These are phyloP conservation scores for Zaprionus lineosus DNA, from an alignment of 2,888 invertebrate genomes.

Conservation along the genomic window DNA sequence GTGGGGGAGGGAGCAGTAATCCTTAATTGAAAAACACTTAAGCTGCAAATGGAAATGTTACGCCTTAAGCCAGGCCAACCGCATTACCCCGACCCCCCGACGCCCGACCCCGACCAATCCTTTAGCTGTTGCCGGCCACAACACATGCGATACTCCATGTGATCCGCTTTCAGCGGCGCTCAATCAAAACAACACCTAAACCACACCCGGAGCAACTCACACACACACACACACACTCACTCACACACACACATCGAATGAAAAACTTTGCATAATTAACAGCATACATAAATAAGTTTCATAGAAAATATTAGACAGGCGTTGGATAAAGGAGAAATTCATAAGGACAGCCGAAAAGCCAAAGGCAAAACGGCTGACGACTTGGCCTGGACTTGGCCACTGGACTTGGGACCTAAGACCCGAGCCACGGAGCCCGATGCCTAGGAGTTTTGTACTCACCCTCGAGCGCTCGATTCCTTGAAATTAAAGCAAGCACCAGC, in stretches of 20 bases:
- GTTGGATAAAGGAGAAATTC: conserved; percentile 12
- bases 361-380: conserved; percentile 46
- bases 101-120: not conserved
- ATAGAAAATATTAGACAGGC: conserved; percentile 30
- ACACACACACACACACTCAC: not conserved
- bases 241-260: conserved; percentile 3
- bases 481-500: conserved; percentile 91
- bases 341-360: conserved; percentile 39
- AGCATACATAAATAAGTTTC: conserved; percentile 52
- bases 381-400: conserved; percentile 38
- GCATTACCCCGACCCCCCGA: conserved; percentile 30
- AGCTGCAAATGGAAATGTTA: conserved; percentile 37
- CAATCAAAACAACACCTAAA: conserved; percentile 39
- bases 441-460: conserved; percentile 85
- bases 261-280: conserved; percentile 70
- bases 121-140: not conserved
- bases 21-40: conserved; percentile 71
- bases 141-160: not conserved
- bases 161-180: conserved; percentile 52
- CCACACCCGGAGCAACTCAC: too few species aligned
- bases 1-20: conserved; percentile 23
- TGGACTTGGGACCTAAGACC: not conserved
- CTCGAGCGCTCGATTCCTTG: conserved; percentile 94
- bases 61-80: conserved; percentile 49
- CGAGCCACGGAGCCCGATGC: too few species aligned